Percentiles rank a stretch among this genome's conserved stretches.
These are phyloP conservation scores for Leiothrix lutea DNA, from an alignment of 2,113 vertebrate genomes.

Conservation along the genomic window DNA sequence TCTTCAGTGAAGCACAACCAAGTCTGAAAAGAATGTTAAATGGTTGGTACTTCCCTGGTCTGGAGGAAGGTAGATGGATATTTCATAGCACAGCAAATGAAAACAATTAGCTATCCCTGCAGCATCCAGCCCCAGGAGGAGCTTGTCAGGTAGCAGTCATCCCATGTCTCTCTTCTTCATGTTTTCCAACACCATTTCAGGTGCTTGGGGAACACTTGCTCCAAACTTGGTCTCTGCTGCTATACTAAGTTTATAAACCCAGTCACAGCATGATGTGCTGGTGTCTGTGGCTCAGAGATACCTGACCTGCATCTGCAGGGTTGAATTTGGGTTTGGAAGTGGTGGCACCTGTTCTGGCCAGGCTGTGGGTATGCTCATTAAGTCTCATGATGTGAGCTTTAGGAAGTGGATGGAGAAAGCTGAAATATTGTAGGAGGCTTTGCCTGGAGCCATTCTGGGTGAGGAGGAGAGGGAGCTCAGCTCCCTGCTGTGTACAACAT, in stretches of 20 bases:
- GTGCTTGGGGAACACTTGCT: background rate
- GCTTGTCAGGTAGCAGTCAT: background rate
- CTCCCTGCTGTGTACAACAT: accelerated
- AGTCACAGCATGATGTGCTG: background rate
- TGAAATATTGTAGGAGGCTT: background rate
- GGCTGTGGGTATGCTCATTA: background rate
- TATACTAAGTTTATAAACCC: background rate
- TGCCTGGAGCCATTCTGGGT: background rate
- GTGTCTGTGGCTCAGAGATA: background rate
- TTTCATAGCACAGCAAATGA: background rate
- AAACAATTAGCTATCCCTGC: background rate
- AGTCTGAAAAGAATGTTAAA: background rate
- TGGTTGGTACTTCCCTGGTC: background rate
- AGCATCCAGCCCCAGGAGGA: background rate
- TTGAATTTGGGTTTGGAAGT: background rate
- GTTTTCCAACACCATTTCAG: background rate
- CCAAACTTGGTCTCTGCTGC: background rate
- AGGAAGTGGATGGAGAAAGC: background rate
- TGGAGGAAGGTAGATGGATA: background rate
- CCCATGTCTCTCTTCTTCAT: accelerated
- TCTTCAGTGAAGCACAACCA: background rate
- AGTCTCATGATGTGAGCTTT: accelerated
- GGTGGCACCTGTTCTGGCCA: background rate
- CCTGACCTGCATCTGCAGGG: background rate
- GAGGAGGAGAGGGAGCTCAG: background rate